These are phyloP conservation scores for Glossophaga mutica DNA, from an alignment of 2,797 vertebrate species.

Conservation along the genomic window DNA sequence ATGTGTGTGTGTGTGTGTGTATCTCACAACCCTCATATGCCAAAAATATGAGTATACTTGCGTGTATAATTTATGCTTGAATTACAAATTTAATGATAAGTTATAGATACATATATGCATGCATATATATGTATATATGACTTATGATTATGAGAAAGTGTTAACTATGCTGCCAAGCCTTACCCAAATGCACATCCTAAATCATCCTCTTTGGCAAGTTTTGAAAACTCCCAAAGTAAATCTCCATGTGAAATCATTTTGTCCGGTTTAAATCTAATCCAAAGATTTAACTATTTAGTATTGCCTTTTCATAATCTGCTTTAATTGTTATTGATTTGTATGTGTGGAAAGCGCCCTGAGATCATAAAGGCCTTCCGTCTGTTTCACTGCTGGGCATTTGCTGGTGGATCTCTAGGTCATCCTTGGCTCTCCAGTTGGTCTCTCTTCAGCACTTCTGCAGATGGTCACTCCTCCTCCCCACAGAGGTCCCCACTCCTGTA, in stretches of 20 bases:
- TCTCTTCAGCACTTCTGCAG: not conserved
- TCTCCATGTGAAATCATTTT: conserved; percentile 41
- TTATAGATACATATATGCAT: not conserved
- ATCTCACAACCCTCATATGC: not conserved
- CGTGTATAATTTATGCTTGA: conserved; percentile 33
- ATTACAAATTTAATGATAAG: not conserved
- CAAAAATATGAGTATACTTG: not conserved
- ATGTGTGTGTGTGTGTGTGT: not conserved
- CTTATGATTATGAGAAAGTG: conserved; percentile 49
- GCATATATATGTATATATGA: not conserved
- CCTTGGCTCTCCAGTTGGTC: not conserved
- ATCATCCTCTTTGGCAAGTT: conserved; percentile 20
- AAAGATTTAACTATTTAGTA: conserved; percentile 71
- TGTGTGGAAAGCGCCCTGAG: conserved; percentile 52
- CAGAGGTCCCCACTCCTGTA: not conserved
- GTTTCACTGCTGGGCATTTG: not conserved
- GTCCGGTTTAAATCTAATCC: conserved; percentile 69
- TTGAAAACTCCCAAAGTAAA: conserved; percentile 21
- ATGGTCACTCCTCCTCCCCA: not conserved
- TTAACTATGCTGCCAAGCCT: conserved; percentile 35
- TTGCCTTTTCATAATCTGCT: conserved; percentile 80
- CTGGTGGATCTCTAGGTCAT: not conserved
- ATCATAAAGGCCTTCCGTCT: conserved; percentile 34
- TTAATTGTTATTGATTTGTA: conserved; percentile 78
- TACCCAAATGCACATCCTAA: not conserved